These are phyloP conservation scores for Pseudochirops cupreus DNA, from an alignment of 2,797 vertebrate species.

Conservation along the genomic window DNA sequence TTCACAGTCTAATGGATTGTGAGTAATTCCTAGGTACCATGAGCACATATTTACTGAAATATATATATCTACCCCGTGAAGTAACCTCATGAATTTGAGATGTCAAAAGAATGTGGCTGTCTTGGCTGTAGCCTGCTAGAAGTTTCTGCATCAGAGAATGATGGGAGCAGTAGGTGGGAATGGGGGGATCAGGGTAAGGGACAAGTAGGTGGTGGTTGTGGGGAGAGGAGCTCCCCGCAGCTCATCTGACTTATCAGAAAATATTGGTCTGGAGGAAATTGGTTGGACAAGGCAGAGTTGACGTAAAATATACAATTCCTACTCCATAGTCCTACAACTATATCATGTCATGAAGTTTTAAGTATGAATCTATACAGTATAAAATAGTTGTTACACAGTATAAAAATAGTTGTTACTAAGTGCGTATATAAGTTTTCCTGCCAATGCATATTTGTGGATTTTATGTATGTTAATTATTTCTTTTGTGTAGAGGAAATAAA, in stretches of 20 bases:
- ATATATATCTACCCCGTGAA: not conserved
- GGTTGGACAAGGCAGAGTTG: not conserved
- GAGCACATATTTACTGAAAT: not conserved
- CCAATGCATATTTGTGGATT: not conserved
- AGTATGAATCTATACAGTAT: not conserved
- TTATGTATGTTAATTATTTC: not conserved
- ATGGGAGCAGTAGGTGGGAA: not conserved
- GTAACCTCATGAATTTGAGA: not conserved
- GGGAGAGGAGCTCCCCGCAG: not conserved
- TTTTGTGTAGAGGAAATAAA: not conserved
- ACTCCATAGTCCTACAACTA: not conserved
- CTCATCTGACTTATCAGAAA: not conserved
- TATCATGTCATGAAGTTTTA: not conserved
- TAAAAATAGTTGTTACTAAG: not conserved
- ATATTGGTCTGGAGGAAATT: not conserved
- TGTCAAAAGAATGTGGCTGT: not conserved
- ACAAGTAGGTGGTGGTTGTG: not conserved
- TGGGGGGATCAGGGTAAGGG: not conserved
- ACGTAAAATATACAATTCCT: not conserved
- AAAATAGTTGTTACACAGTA: too few relatives aligned
- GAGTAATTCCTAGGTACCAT: not conserved
- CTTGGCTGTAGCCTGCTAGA: not conserved
- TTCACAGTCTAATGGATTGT: not conserved
- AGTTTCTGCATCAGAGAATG: not conserved
- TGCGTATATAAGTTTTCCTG: not conserved